Evolutionary conservation across 1,140 invertebrate genomes (phyloP).

Genomic region (Aphelinus atriplicis): DNA sequence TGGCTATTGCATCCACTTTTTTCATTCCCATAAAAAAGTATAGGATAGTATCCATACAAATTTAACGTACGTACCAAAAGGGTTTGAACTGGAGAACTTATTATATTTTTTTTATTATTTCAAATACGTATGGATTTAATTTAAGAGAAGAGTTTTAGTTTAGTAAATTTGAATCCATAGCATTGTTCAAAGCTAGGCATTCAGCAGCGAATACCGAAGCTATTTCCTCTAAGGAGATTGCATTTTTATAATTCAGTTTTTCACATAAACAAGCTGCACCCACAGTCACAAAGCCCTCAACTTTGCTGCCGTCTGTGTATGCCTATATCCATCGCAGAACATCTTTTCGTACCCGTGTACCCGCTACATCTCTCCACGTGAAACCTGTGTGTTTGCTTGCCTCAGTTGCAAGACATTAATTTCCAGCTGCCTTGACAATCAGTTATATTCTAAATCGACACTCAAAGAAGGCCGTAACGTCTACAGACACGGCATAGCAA

Average conservation of each 20-base stretch:
- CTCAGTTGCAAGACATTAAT: too few species aligned
- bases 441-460: too few species aligned
- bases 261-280: too few species aligned
- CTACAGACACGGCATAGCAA: too few species aligned
- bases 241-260: too few species aligned
- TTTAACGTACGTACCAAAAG: background rate
- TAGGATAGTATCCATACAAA: slow-evolving; percentile 5
- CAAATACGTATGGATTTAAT: background rate
- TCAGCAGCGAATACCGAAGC: slow-evolving; percentile 9
- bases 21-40: slow-evolving; percentile 2
- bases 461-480: too few species aligned
- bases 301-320: too few species aligned
- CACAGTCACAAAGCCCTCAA: too few species aligned
- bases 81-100: background rate
- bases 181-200: slow-evolving; percentile 14
- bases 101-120: background rate
- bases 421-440: too few species aligned
- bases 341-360: background rate
- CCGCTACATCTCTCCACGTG: too few species aligned
- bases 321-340: background rate
- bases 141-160: too few species aligned
- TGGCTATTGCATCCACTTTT: slow-evolving; percentile 7
- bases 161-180: background rate
- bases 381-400: too few species aligned
- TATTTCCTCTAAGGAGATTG: background rate